A percentile compares a stretch with the other conserved stretches of the same genome.
phyloP scores from a whole-genome alignment of 2,888 invertebrate genomes.

The Coronaproctus castanopsis region DNA sequence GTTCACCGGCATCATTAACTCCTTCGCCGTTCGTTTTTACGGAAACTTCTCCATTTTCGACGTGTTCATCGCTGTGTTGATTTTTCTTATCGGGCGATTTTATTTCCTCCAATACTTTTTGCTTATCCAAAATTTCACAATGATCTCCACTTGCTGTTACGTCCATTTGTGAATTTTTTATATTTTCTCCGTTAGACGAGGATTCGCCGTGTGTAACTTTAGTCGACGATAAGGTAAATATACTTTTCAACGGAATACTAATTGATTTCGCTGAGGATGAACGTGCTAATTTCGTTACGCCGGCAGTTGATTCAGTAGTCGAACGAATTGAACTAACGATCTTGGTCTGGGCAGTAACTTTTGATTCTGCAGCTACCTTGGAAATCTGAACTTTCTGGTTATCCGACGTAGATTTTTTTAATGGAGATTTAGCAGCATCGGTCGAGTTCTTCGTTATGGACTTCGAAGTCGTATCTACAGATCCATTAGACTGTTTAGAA shows the following conservation, averaged over 20 bases:
- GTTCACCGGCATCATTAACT: neutral
- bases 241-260: neutral
- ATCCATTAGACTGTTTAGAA: neutral
- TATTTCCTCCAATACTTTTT: neutral
- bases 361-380: neutral
- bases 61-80: neutral
- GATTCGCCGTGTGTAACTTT: neutral
- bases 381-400: neutral
- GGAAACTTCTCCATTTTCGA: neutral
- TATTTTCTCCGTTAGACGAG: neutral
- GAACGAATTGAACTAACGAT: neutral
- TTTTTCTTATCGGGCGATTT: neutral
- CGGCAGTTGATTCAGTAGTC: neutral
- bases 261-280: constrained; percentile 9
- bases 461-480: neutral
- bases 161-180: no score
- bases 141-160: neutral
- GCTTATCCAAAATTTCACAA: neutral
- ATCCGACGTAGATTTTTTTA: neutral
- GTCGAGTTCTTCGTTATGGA: neutral
- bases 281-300: constrained; percentile 10
- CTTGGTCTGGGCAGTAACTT: neutral
- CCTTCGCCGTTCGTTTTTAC: neutral
- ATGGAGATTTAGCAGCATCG: neutral
- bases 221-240: neutral